phyloP scores from a whole-genome alignment of 2,888 invertebrate species.

The Aplocera efformata region DNA sequence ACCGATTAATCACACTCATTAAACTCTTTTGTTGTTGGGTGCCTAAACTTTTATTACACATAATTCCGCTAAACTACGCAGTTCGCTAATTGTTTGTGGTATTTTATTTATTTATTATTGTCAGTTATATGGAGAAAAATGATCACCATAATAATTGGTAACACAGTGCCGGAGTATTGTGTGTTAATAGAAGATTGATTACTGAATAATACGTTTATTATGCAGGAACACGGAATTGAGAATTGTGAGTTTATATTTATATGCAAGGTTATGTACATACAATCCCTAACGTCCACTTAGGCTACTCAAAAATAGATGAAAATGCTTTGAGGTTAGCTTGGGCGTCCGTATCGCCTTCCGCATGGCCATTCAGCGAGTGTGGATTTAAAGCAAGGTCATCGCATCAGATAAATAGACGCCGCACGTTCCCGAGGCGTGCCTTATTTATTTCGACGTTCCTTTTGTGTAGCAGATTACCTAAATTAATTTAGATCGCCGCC shows the following conservation, averaged over 20 bases:
- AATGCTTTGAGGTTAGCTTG: conserved; percentile 22
- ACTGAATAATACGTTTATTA: conserved; percentile 5
- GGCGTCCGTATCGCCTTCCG: conserved; percentile 45
- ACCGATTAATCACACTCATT: conserved; percentile 4
- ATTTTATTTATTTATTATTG: background rate
- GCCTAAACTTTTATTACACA: background rate
- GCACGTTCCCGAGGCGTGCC: conserved; percentile 45
- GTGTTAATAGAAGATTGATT: conserved; percentile 29
- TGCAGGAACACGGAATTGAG: background rate
- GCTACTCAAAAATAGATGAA: conserved; percentile 10
- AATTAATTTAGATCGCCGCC: conserved; percentile 30
- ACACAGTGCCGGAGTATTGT: conserved; percentile 31
- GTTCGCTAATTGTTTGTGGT: conserved; percentile 3
- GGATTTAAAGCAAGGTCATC: conserved; percentile 53
- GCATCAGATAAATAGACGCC: conserved; percentile 42
- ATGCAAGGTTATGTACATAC: background rate
- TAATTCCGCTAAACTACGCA: conserved; percentile 6
- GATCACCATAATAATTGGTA: conserved; percentile 19
- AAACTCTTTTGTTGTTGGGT: conserved; percentile 8
- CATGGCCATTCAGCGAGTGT: conserved; percentile 43
- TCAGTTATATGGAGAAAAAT: conserved; percentile 2
- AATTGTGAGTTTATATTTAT: conserved; percentile 1
- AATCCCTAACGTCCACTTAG: background rate
- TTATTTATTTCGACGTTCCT: conserved; percentile 25
- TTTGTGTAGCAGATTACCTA: conserved; percentile 32